Percentiles rank a stretch among this genome's conserved stretches.
These are phyloP conservation scores for Otus sunia DNA, from an alignment of 2,113 vertebrate genomes.

Conservation along the genomic window DNA sequence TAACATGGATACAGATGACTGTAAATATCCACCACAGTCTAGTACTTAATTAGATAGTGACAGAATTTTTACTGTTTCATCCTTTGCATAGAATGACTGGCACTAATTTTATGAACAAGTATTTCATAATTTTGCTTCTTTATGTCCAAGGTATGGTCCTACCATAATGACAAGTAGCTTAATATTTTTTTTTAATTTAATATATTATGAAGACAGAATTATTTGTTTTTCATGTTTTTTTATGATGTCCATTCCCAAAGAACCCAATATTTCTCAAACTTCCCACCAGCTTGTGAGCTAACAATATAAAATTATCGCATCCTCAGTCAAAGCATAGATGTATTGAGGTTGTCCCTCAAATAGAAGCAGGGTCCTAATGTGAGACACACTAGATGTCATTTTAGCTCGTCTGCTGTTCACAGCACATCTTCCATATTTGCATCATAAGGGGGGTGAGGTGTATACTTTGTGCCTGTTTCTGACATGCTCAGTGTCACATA, in stretches of 20 bases:
- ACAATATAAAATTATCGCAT: background rate
- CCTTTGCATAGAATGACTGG: background rate
- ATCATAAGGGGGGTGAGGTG: background rate
- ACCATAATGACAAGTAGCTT: background rate
- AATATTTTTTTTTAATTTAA: background rate
- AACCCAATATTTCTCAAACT: background rate
- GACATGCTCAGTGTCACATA: background rate
- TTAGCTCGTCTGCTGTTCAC: background rate
- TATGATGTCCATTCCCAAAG: background rate
- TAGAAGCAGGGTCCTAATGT: background rate
- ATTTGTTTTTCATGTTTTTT: background rate
- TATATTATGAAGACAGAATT: background rate
- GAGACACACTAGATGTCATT: background rate
- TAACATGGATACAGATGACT: background rate
- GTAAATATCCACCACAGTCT: background rate
- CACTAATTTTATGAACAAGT: background rate
- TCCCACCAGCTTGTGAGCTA: background rate
- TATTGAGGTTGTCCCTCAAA: background rate
- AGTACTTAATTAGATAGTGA: background rate
- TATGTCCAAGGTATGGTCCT: background rate
- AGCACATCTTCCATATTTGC: background rate
- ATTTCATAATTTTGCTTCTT: background rate
- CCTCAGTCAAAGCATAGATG: background rate
- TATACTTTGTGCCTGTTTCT: background rate
- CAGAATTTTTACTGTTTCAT: background rate